These are phyloP conservation scores for Meleagris gallopavo DNA, from an alignment of 2,113 vertebrate genomes.

Conservation along the genomic window DNA sequence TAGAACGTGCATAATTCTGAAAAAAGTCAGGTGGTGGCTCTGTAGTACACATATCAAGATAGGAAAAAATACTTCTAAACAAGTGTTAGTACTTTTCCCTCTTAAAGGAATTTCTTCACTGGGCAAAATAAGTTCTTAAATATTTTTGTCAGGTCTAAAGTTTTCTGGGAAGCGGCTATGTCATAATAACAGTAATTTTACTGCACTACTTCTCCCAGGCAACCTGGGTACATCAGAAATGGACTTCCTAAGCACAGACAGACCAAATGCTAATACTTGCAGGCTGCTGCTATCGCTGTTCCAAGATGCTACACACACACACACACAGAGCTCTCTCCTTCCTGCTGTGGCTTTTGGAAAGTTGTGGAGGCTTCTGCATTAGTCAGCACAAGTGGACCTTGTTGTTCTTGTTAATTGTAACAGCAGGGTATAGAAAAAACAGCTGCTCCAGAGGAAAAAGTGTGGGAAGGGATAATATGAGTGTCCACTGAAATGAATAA, in stretches of 20 bases:
- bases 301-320: background rate
- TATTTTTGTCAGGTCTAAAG: background rate
- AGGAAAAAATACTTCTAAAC: background rate
- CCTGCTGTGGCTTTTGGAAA: background rate
- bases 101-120: background rate
- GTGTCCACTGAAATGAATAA: background rate
- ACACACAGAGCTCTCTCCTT: background rate
- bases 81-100: background rate
- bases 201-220: background rate
- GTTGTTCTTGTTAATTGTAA: conserved; percentile 45
- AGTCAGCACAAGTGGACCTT: conserved; percentile 16
- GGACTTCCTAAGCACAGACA: background rate
- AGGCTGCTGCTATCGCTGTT: background rate
- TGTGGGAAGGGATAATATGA: background rate
- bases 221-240: background rate
- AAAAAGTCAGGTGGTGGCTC: background rate
- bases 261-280: background rate
- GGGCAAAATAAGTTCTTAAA: background rate
- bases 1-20: background rate
- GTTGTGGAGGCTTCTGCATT: background rate
- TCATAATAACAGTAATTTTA: background rate
- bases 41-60: background rate
- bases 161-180: background rate
- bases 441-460: conserved; percentile 10
- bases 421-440: conserved; percentile 17